Evolutionary conservation across 2,113 vertebrate species (phyloP).

Genomic region (Athene noctua): DNA sequence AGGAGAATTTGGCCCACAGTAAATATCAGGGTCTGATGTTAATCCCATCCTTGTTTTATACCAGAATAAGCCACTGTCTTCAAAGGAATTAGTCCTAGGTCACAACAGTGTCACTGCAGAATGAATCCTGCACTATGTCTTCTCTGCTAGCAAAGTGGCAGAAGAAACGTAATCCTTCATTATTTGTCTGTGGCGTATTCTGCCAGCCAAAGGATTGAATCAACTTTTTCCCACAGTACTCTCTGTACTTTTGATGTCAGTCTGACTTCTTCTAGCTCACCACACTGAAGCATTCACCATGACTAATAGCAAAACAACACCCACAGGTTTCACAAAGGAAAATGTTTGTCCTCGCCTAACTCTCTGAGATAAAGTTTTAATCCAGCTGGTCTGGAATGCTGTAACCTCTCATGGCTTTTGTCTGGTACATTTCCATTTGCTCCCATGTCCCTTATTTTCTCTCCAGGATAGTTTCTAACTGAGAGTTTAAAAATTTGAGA

Average conservation of each 20-base stretch:
- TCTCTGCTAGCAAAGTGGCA: background rate
- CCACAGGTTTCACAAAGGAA: constrained; percentile 68
- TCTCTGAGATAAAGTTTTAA: constrained; percentile 58
- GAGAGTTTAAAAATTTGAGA: background rate
- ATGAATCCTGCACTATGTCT: background rate
- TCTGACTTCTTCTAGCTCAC: constrained; percentile 52
- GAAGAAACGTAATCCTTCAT: constrained; percentile 33
- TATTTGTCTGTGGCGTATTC: constrained; percentile 10
- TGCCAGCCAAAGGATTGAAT: constrained; percentile 22
- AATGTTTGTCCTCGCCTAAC: constrained; percentile 50
- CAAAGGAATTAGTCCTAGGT: constrained; percentile 33
- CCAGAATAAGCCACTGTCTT: background rate
- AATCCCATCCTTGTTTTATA: constrained; percentile 44
- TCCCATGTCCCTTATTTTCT: background rate
- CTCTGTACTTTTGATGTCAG: constrained; percentile 49
- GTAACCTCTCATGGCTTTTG: background rate
- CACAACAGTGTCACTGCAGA: background rate
- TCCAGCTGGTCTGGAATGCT: constrained; percentile 31
- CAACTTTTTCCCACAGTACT: constrained; percentile 48
- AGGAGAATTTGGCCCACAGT: background rate
- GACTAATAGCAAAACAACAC: constrained; percentile 67
- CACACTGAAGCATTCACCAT: constrained; percentile 24
- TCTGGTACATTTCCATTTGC: constrained; percentile 45
- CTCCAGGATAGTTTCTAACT: background rate
- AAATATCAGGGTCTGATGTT: constrained; percentile 31